Base-by-base conservation (phyloP, 2,113 vertebrate genomes). In the Nesospiza acunhae region DNA sequence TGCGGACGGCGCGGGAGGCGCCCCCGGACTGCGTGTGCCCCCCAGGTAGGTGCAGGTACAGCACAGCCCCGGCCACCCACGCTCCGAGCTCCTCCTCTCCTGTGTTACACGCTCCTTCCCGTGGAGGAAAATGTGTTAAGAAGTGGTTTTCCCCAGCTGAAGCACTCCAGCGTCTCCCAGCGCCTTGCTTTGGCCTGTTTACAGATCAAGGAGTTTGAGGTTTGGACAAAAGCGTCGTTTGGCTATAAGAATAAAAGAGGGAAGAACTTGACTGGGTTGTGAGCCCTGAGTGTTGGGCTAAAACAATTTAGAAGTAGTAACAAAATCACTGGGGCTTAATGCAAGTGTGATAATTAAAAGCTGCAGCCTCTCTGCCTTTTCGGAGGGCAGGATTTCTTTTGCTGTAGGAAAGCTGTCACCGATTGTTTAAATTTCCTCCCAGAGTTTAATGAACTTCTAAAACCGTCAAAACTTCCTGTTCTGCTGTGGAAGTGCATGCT, bases 21-120 rank as follows among this genome's bases (percentile, higher is more conserved):
- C 98, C 97, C 0, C 97, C 97, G 0, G 98, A 99, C 84, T 99
- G 99, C 72, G 90, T 97, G 96, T 99, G 99, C 91, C 99, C 99
- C 77, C 98, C 99, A 98, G 99, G 99, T 99, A 98, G 62, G 98
- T 96, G 86, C 60, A 42, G 1, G 17, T 15, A 2, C 16, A 4
- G 59, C 76, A 22, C 8, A 14, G 55, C 81, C 88, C 23, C 10
- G 23, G 23, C 67, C 2, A 10, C 0, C 59, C 59, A 13, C 0
- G 16, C 37, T 1, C 70, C 2, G 9, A 64, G 26, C 78, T 37
- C 49, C 80, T 84, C 55, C 59, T 62, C 59, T 53, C 69, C 59
- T 42, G 0, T 17, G 27, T 39, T 5, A 7, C 2, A 1, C 27
- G 8, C 6, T 77, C 60, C 52, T 56, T 44, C 1, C 0, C 10